phyloP scores from a whole-genome alignment of 2,113 vertebrate species.

The Noturus placidus region DNA sequence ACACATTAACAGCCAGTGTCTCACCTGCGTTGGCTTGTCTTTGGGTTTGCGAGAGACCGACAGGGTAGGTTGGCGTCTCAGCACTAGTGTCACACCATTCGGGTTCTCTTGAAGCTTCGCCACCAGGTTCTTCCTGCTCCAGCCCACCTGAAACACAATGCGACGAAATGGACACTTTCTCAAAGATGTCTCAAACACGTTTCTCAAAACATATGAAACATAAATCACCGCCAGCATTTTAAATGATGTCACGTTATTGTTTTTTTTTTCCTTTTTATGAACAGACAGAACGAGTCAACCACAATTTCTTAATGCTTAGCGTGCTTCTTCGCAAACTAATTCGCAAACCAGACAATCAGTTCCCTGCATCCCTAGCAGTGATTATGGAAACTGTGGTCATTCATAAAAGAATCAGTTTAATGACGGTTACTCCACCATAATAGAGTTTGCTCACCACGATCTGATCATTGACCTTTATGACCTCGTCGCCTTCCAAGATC shows the following conservation, averaged over 20 bases:
- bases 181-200: not conserved
- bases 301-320: not conserved
- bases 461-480: slow-evolving; percentile 89
- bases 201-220: not conserved
- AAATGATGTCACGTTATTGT: no score
- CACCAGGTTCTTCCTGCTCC: slow-evolving; percentile 79
- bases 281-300: not conserved
- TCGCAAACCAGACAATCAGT: no score
- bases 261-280: not conserved
- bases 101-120: slow-evolving; percentile 82
- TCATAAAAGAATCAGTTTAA: not conserved
- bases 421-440: not conserved
- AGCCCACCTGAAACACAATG: slow-evolving; percentile 80
- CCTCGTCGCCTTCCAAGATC: slow-evolving; percentile 87
- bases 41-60: not conserved
- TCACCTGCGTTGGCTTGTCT: not conserved
- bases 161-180: not conserved
- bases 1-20: not conserved
- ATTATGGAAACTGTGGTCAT: not conserved
- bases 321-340: no score
- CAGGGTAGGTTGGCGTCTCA: slow-evolving; percentile 81
- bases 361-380: not conserved
- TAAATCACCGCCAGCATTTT: not conserved
- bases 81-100: slow-evolving; percentile 73
- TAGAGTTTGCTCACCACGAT: slow-evolving; percentile 86